Evolutionary conservation across 2,797 vertebrate genomes (phyloP).

Genomic region (Chaenodraco wilsoni): DNA sequence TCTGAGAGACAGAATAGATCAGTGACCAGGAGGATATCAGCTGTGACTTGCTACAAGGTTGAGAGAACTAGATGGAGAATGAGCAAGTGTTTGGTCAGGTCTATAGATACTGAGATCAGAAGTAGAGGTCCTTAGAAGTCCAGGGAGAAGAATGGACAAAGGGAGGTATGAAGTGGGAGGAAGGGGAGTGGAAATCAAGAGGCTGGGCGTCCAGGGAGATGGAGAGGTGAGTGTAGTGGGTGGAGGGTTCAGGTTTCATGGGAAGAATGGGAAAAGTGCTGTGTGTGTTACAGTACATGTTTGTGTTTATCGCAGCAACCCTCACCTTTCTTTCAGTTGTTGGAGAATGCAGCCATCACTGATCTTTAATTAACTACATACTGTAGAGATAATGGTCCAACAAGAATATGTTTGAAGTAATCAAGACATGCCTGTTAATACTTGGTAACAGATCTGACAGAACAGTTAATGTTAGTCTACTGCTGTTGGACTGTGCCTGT

Average conservation of each 20-base stretch:
- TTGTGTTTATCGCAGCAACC: conserved; percentile 21
- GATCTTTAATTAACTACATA: not conserved
- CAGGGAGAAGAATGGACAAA: conserved; percentile 6
- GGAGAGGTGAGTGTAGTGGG: conserved; percentile 36
- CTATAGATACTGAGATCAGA: conserved; percentile 35
- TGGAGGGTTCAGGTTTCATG: conserved; percentile 44
- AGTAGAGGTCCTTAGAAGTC: conserved; percentile 15
- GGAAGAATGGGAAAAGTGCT: conserved; percentile 21
- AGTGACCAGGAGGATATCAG: conserved; percentile 26
- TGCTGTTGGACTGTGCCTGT: not conserved
- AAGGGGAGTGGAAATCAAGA: conserved; percentile 27
- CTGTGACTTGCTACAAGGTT: conserved; percentile 3
- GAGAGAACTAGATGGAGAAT: conserved; percentile 30
- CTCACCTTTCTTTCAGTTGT: conserved; percentile 37
- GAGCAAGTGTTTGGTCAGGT: conserved; percentile 34
- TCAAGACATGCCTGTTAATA: not conserved
- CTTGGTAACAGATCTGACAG: not conserved
- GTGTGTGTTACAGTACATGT: not conserved
- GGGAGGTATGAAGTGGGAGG: conserved; percentile 14
- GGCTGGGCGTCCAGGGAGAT: conserved; percentile 44
- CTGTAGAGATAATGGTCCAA: too few species aligned
- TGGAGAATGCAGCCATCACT: conserved; percentile 33
- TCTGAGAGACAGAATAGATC: conserved; percentile 25
- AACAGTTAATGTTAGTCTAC: not conserved
- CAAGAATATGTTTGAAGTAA: too few species aligned